Evolutionary conservation across 2,888 invertebrate species (phyloP), one percentile per base, ranked within the genome.

Genomic region (Heliconius cydno): DNA sequence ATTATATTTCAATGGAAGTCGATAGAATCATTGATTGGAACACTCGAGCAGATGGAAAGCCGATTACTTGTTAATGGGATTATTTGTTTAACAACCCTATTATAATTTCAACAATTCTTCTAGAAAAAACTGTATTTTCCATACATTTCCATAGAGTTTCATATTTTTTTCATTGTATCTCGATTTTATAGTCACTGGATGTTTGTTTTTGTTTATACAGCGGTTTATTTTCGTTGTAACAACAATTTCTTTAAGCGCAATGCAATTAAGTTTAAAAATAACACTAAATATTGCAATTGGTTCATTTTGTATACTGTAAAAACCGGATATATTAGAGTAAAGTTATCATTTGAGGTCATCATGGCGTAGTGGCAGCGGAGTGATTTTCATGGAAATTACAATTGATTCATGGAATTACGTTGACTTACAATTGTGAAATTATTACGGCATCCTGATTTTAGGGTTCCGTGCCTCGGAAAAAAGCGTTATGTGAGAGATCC

Each of bases 1-100:
- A 13, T 75, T 41, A 63, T 41, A 75, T 66, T 65, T 28, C 28
- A 75, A 46, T 66, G 66, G 41, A 22, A 75, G 41, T 66, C 41
- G 12, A 75, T 46, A 46, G 65, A 60, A 73, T 38, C 73, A 34
- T 13, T 60, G 73, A 75, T 75, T 75, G 75, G 75, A 66, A 75
- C 65, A 28, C 75, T 75, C 66, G 75, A 46, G 30, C 28, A 3
- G 65, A 75, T 41, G 22, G 75, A 65, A 66, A 75, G 75, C 66
- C 66, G 66, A 75, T 75, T 75, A 75, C 65, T 41, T 46, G 13
- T 75, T 66, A 75, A 65, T 46, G 46, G 30, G 28, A 46, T 75
- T 75, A 75, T 66, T 66, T 63, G 46, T 66, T 38, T 41, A 75
- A 65, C 41, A 63, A 46, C 12, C 19, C 65, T 41, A 65, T 75